These are phyloP conservation scores for Vesta saturnalis DNA, from an alignment of 2,888 invertebrate species.

Conservation along the genomic window DNA sequence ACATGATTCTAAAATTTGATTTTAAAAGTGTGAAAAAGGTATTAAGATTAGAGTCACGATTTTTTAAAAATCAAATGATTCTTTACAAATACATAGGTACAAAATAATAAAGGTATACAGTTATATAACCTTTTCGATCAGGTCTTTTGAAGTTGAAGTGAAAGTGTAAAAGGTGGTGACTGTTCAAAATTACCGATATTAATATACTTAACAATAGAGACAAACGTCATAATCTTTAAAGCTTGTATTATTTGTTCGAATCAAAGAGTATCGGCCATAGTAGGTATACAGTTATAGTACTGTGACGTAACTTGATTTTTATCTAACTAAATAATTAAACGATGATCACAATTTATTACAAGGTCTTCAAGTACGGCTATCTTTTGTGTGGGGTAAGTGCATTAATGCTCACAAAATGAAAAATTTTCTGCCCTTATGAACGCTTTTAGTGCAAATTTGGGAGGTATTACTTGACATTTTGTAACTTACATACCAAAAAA, in stretches of 20 bases:
- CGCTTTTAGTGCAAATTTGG: no score
- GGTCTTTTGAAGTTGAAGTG: constrained; percentile 4
- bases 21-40: constrained; percentile 9
- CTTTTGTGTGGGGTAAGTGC: no score
- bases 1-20: constrained; percentile 8
- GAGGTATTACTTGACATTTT: no score
- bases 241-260: background rate
- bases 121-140: constrained; percentile 7
- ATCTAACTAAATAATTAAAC: background rate
- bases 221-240: background rate
- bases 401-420: no score
- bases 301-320: background rate
- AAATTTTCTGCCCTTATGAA: no score
- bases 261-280: background rate
- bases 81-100: no score
- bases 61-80: constrained; percentile 1
- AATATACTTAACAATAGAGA: background rate
- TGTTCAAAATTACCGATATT: background rate
- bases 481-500: no score
- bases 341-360: no score
- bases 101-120: background rate
- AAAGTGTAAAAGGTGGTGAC: constrained; percentile 12
- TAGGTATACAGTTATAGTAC: background rate
- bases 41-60: constrained; percentile 6
- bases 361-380: no score